Evolutionary conservation across 2,888 invertebrate genomes (phyloP).

Genomic region (Meteorus colon): DNA sequence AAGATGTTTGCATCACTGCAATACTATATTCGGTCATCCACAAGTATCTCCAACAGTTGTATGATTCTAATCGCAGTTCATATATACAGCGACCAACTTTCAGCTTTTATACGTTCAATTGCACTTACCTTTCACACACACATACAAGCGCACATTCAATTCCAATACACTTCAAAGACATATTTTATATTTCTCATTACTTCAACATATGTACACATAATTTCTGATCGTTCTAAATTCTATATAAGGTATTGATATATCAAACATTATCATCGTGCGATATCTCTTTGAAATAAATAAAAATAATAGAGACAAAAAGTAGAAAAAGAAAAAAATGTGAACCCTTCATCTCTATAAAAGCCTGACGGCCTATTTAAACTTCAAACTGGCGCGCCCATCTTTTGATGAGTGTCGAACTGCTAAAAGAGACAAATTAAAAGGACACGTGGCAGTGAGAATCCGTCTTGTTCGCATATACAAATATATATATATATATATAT

Average conservation of each 20-base stretch:
- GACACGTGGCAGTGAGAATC: constrained; percentile 62
- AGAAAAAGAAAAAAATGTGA: too few relatives aligned
- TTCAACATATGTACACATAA: neutral
- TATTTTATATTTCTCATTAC: constrained; percentile 17
- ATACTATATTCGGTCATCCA: constrained; percentile 33
- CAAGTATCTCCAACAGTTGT: neutral
- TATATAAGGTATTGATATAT: constrained; percentile 5
- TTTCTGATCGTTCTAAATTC: neutral
- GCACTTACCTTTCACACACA: neutral
- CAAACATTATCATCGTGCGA: constrained; percentile 10
- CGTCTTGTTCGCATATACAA: neutral
- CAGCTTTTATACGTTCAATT: neutral
- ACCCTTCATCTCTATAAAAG: too few relatives aligned
- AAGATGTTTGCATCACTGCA: constrained; percentile 30
- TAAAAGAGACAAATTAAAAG: constrained; percentile 65
- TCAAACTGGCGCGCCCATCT: constrained; percentile 43
- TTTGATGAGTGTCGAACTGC: constrained; percentile 44
- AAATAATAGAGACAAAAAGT: too few relatives aligned
- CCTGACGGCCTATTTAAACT: constrained; percentile 44
- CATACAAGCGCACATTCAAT: neutral
- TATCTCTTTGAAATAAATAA: constrained; percentile 41
- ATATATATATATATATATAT: too few relatives aligned
- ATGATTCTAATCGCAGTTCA: neutral
- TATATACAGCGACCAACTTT: constrained; percentile 4
- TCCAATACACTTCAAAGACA: constrained; percentile 9